Evolutionary conservation across 2,113 vertebrate genomes (phyloP), one percentile per base, ranked within the genome.

Genomic region (Oreocharis arfaki): DNA sequence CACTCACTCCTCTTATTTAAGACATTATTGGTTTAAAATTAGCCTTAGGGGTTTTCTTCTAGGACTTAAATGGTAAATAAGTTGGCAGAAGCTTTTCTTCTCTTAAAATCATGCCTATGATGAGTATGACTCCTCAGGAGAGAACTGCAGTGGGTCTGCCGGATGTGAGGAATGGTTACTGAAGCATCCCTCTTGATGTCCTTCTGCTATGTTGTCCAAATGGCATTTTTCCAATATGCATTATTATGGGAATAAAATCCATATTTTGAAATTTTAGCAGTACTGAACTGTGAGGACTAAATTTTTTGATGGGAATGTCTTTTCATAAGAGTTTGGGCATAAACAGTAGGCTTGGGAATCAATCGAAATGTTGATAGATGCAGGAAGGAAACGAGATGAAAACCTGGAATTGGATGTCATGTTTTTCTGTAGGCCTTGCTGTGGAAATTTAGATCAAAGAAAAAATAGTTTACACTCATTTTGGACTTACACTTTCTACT

Each of bases 1-100:
- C 30, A 16, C 12, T 76, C 23, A 46, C 35, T 87, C 23, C 41
- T 75, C 61, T 94, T 89, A 64, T 94, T 94, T 85, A 91, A 78
- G 87, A 42, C 78, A 75, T 63, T 93, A 84, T 63, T 84, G 49
- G 79, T 92, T 95, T 92, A 84, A 93, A 95, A 92, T 2, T 42
- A 87, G 30, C 76, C 80, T 60, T 78, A 9, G 64, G 56, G 89
- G 42, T 47, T 95, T 95, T 93, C 89, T 94, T 37, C 69, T 52
- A 76, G 52, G 61, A 57, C 46, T 90, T 82, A 75, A 74, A 81
- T 57, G 35, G 39, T 24, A 87, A 87, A 82, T 39, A 23, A 30
- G 37, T 81, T 93, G 88, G 64, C 83, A 92, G 65, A 71, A 87
- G 64, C 32, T 89, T 85, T 91, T 49, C 61, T 89, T 71, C 70